Evolutionary conservation across 2,797 vertebrate genomes (phyloP).

Genomic region (Pseudocheirus occidentalis): DNA sequence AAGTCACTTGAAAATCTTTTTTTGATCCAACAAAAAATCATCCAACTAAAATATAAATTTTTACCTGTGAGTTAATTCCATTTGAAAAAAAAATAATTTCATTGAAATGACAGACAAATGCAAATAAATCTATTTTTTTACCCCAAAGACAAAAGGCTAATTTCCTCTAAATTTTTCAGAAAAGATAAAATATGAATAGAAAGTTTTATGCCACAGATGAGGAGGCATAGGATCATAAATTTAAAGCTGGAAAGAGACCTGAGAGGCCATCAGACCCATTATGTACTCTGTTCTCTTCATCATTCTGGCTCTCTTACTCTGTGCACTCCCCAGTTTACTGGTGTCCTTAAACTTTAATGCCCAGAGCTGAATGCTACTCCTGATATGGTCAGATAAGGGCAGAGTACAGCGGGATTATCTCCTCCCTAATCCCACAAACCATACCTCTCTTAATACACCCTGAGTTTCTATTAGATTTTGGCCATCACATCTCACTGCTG

Average conservation of each 20-base stretch:
- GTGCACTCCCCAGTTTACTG: neutral
- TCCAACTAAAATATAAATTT: neutral
- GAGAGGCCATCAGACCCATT: neutral
- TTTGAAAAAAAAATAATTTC: neutral
- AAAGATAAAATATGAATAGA: neutral
- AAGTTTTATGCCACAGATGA: neutral
- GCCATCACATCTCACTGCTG: neutral
- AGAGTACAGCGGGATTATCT: neutral
- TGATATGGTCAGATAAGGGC: neutral
- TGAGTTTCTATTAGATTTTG: neutral
- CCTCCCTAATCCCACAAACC: neutral
- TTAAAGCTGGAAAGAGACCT: neutral
- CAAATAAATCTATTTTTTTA: neutral
- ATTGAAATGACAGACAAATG: neutral
- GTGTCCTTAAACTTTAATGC: neutral
- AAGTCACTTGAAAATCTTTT: neutral
- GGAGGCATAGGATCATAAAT: neutral
- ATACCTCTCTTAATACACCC: neutral
- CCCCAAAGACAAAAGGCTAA: neutral
- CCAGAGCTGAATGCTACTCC: neutral
- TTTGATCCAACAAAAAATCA: no score
- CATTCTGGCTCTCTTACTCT: neutral
- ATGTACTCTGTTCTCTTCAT: neutral
- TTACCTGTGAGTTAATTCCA: neutral
- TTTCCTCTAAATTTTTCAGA: neutral